Evolutionary conservation across 2,113 vertebrate species (phyloP), one percentile per base, ranked within the genome.

Genomic region (Eidolon helvum): DNA sequence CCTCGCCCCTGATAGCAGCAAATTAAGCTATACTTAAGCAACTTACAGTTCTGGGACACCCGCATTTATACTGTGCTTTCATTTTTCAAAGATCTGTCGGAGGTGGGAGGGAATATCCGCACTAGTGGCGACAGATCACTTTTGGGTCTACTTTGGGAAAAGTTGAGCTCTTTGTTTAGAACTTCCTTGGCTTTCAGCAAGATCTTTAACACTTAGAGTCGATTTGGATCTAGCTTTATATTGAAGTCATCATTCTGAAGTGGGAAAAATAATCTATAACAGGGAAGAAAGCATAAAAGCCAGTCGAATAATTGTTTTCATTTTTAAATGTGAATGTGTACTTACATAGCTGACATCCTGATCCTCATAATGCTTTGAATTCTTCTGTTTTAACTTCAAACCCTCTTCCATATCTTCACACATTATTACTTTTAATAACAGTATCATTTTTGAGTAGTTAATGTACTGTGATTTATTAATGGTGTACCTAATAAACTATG

Each of bases 101-200:
- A 19, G 50, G 4, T 8, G 18, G 45, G 24, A 38, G 7, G 33
- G 38, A 53, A 33, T 12, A 24, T 18, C 59, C 45, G 9, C 11
- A 8, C 28, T 1, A 28, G 48, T 12, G 57, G 30, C 74, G 55
- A 19, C 7, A 18, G 59, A 28, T 38, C 16, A 83, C n/a, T n/a
- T 19, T 71, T 33, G 35, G 21, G 14, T 55, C 65, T 68, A 82
- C 83, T 43, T n/a, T 7, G 35, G 72, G 92, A 69, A 57, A 59
- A 83, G 9, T 28, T 68, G 66, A 89, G 6, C 14, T 48, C 33
- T 91, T 87, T 68, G 35, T 91, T 88, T 33, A 57, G 83, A 85
- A 40, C 16, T 18, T 12, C 18, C 15, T 43, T 53, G 40, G 35
- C 38, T 57, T 59, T 91, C 65, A 24, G 30, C 69, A 53, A 78